Evolutionary conservation across 2,888 invertebrate genomes (phyloP), one percentile per base, ranked within the genome.

Genomic region (Cyclophora albipunctata): DNA sequence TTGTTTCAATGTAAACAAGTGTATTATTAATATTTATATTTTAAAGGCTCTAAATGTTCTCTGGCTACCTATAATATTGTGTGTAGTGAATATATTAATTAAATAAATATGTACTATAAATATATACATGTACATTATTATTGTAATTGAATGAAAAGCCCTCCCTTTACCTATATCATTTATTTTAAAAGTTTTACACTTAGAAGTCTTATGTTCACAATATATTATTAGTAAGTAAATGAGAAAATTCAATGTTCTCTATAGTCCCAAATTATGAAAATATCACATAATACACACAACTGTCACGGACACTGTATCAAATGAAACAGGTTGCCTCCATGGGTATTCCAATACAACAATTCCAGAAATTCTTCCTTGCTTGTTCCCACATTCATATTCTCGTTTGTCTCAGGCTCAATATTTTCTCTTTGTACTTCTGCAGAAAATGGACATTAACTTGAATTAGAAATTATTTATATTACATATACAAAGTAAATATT

Each of bases 311-410:
- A 84, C 75, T 82, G 78, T 63, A 78, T 69, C 78, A 90, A 86
- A 71, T 92, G 91, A 79, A 90, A 91, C 58, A 89, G 76, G 69
- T 87, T 85, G 73, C 91, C 92, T 66, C 92, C 92, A 68, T 93
- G 92, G 63, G 90, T 91, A 78, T 91, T 89, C 81, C 90, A 87
- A 74, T 92, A 89, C 66, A 92, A 82, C 64, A 85, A 86, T 75
- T 92, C 92, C 77, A 82, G 62, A 60, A 79, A 69, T 66, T 86
- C 84, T 78, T 87, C 90, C 65, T 78, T 71, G 61, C 71, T 87
- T 81, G 75, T 81, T 74, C 87, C 87, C 84, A 83, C 63, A 74
- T 70, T 76, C 72, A 71, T 64, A 62, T 67, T 85, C 83, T 87
- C 84, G 58, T 71, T 82, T 82, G 84, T 86, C 85, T 86, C 83